Evolutionary conservation across 1,140 invertebrate species (phyloP), one percentile per base, ranked within the genome.

Genomic region (Ganaspis sp.): DNA sequence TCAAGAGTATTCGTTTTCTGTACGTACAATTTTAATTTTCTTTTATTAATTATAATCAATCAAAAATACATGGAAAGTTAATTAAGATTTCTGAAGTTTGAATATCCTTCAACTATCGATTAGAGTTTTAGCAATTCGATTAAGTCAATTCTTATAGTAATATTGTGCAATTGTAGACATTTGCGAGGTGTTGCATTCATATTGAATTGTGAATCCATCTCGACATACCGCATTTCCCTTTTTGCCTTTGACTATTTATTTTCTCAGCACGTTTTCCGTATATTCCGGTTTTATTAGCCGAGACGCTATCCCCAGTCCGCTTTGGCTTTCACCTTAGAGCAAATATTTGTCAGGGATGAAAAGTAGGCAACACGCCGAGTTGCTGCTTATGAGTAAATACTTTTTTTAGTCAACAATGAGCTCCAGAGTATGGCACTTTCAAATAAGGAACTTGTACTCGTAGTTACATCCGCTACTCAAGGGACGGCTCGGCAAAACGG

Each of bases 291-390:
- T 81, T 84, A 84, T 84, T 84, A 80, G 79, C 74, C 80, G 42
- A 69, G 69, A 72, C 70, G 73, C 79, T 70, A 81, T 79, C 74
- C 76, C 75, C 74, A 79, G 80, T 76, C 77, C 71, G 74, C 83
- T 84, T 83, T 83, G 58, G 40, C 77, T 69, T 70, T 78, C 79
- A 85, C 83, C 81, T 83, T 78, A 78, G 71, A 78, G 84, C 80
- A 84, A 85, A 85, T 87, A 86, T 86, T 85, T 86, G 78, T 78
- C 72, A 70, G 76, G 73, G 74, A 70, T 78, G 72, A 75, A 73
- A 49, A 64, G 2, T 29, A 34, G 58, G 15, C 58, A 64, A 64
- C 17, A 40, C 38, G 21, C 12, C 17, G 9, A 42, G 21, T 54
- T 38, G 9, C 19, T 21, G 34, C 72, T 42, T 21, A 45, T 38